Base-by-base conservation (phyloP, 2,797 vertebrate genomes). In the Acrocephalus scirpaceus region DNA sequence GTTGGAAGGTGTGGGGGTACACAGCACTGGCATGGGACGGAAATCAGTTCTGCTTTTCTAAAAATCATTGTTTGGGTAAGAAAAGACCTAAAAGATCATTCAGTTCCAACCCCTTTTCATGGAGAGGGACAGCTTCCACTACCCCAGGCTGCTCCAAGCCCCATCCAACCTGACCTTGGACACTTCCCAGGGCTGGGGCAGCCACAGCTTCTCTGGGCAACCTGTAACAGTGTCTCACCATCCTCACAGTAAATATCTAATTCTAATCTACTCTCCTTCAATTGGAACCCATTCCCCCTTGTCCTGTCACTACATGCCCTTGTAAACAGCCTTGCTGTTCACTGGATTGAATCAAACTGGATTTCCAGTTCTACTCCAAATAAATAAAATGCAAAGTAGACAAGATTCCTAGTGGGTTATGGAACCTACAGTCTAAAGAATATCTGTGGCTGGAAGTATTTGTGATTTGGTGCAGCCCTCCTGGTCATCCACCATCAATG, bases 41-140 rank as follows among this genome's bases (percentile, higher is more conserved):
- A 60, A 60, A 53, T 53, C 47, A 16, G 23, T 69, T 60, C 23
- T 60, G 19, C n/a, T n/a, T 16, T 44, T 67, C n/a, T 40, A 45
- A 29, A 11, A 69, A 20, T 16, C 19, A 61, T 47, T n/a, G 3
- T 38, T 45, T 60, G 62, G 11, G 18, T n/a, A 45, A 53, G 6
- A 58, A 27, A 51, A 36, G 6, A 53, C 30, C 4, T 32, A 17
- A 65, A 83, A 65, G 20, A 34, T 32, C 25, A 65, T 1, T 5
- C 45, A 34, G 5, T 71, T 77, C 25, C 25, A 47, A 1, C 7
- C 5, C 11, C 15, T 19, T 53, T 4, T 26, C 1, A 0, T 53
- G 25, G 38, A 2, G 38, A 77, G 51, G 29, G 30, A 23, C 66
- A 53, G 1, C 2, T 58, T 27, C 2, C 40, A 47, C 5, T 27